Evolutionary conservation across 2,888 invertebrate genomes (phyloP).

Genomic region (Clostera curtula): DNA sequence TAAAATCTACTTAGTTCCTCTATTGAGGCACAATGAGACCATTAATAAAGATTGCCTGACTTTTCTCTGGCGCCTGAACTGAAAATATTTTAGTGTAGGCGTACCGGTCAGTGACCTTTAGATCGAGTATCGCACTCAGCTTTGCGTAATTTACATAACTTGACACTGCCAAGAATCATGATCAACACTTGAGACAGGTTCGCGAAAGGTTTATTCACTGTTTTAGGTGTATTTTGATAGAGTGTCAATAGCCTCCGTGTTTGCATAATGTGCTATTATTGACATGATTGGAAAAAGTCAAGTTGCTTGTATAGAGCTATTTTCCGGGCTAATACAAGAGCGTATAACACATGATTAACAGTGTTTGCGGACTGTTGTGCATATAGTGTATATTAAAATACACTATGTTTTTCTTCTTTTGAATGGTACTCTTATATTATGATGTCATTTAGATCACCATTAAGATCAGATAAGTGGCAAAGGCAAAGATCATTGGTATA

Average conservation of each 20-base stretch:
- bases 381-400: too few species aligned
- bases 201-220: conserved; percentile 41
- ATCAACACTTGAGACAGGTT: conserved; percentile 59
- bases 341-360: too few species aligned
- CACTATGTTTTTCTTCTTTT: too few species aligned
- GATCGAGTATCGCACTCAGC: conserved; percentile 57
- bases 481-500: too few species aligned
- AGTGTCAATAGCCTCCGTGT: conserved; percentile 37
- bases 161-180: conserved; percentile 55
- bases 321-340: too few species aligned
- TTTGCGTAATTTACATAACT: conserved; percentile 70
- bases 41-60: conserved; percentile 31
- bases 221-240: conserved; percentile 26
- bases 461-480: too few species aligned
- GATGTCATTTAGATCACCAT: too few species aligned
- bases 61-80: conserved; percentile 31
- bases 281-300: conserved; percentile 2
- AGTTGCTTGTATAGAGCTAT: conserved; percentile 2
- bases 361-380: too few species aligned
- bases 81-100: conserved; percentile 41
- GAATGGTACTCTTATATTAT: too few species aligned
- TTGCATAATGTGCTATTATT: conserved; percentile 6
- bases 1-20: conserved; percentile 22
- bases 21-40: conserved; percentile 29
- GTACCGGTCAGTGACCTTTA: conserved; percentile 57